Evolutionary conservation across 2,888 invertebrate genomes (phyloP), one percentile per base, ranked within the genome.

Genomic region (Diachrysia chrysitis): DNA sequence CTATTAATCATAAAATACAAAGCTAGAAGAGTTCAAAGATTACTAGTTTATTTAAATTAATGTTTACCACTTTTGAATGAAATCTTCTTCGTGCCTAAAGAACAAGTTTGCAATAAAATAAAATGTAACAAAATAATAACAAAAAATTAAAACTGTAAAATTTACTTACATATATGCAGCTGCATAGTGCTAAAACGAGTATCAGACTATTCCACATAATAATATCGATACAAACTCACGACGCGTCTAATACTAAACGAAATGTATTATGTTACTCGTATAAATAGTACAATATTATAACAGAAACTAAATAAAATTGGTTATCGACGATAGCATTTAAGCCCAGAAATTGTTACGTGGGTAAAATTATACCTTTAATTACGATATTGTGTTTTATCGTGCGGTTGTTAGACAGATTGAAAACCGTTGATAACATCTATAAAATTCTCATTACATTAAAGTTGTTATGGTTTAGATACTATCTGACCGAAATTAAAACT

Each of bases 291-390:
- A 53, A 37, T 35, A 42, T 51, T 63, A 48, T 58, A 64, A 69
- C 53, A 78, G 53, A 58, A 46, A 14, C 75, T 69, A 79, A 62
- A 65, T 17, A 42, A 59, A 79, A 75, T 79, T 75, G 62, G 9
- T 14, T 53, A 57, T 75, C 35, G 35, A 21, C 23, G 77, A 79
- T 65, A 71, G 35, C 62, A 76, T 29, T 62, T 59, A 58, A 66
- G 53, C 63, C 65, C 57, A 56, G 66, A 59, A 46, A 55, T 54
- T 65, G 56, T 63, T 62, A 37, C 57, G 12, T n/a, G n/a, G n/a
- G n/a, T 48, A 42, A 55, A 75, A 75, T 75, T 64, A 79, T 58
- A 23, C 48, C 37, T 63, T 59, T 69, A 63, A 60, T 64, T 42
- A 73, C 60, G 67, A 68, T 63, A 57, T 78, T 58, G 16, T 16